Base-by-base conservation (phyloP, 2,888 invertebrate genomes). In the Crepidodera aurea region DNA sequence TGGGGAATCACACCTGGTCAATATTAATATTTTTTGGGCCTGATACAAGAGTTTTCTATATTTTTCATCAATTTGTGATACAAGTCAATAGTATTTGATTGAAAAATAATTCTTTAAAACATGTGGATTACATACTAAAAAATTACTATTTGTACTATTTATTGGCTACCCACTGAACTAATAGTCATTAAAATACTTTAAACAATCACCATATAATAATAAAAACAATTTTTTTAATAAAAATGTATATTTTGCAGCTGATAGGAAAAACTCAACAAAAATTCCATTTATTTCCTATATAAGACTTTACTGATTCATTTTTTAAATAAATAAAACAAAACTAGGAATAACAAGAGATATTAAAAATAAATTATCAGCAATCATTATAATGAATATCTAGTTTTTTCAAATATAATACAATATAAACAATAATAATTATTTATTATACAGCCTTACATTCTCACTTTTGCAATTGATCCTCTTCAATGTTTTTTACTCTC, bases 391-490 rank as follows among this genome's bases (percentile, higher is more conserved):
- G 34, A 65, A 73, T 71, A 71, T 72, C 69, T 73, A 74, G 66
- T 59, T 64, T 68, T 62, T 69, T 68, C 65, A 70, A 73, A 68
- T 76, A 77, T 74, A 75, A 79, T 78, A 79, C 78, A 79, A 77
- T 77, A 79, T 78, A 78, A 78, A 79, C 77, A 79, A 78, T 75
- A 73, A 75, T 73, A 53, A 67, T 64, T 72, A 70, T 60, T 72
- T 71, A 70, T 76, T 57, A 78, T 79, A 79, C 79, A 79, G 79
- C 79, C 79, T 79, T 75, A 78, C 78, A 73, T 77, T 78, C 77
- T 78, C 77, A 77, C 77, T 72, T 70, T 66, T 65, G 66, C 67
- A 69, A 66, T 68, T 65, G 61, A 69, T 67, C 64, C 62, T 64
- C 60, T 70, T 67, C 56, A 74, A 69, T 74, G 72, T 67, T 78